Base-by-base conservation (phyloP, 1,140 invertebrate genomes). In the Pararge aegeria region DNA sequence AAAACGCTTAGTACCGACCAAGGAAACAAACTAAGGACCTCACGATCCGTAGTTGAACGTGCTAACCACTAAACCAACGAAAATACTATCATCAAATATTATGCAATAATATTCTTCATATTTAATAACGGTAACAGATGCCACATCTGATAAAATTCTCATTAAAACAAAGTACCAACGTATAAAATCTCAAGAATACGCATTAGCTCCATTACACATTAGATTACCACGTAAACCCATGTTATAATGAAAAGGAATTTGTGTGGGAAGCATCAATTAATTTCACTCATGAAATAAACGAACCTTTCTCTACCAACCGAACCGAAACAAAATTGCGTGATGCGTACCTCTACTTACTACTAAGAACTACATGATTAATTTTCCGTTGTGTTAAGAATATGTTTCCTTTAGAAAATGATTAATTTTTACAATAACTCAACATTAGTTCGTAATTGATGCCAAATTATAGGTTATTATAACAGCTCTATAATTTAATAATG, bases 271-370 rank as follows among this genome's bases (percentile, higher is more conserved):
- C 44, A 55, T 42, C 59, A 51, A 61, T 61, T 61, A 65, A 60
- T 60, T 65, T 60, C 63, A 60, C 57, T 51, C 27, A 51, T 55
- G 58, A 61, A 55, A 65, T 50, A 38, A 34, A 12, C 30, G 30
- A 60, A 60, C 63, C 63, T 65, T 65, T 65, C 57, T 60, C 62
- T 64, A 59, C 27, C 56, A 54, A 60, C 24, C 62, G 56, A 59
- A 64, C 52, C 56, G 62, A 51, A 55, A 49, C 52, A 50, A 51
- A 34, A 51, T 64, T 51, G 62, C 56, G 62, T 64, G 62, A 55
- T 64, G 13, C 40, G 42, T 55, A 49, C n/a, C 59, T 54, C 10
- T 34, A 34, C 12, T n/a, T 12, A 34, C 30, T 34, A 55, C 34
- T 56, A 30, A 19, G 53, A 44, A 56, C 29, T 56, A 56, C 18